Conservation (phyloP, 2,113 vertebrate genomes). For the Stegostoma tigrinum region DNA sequence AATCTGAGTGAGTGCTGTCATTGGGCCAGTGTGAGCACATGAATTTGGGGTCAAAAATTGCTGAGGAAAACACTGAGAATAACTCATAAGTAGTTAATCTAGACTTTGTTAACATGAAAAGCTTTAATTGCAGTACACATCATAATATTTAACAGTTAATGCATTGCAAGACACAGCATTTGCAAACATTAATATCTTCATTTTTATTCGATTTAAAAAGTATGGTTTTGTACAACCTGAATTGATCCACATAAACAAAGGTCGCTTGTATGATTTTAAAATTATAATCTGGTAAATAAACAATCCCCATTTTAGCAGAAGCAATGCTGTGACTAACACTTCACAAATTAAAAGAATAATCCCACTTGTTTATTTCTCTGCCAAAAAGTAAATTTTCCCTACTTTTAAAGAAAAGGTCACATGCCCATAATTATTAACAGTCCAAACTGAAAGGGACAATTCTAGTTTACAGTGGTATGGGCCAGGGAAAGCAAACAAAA, state of each 20-base stretch:
- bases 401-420: not conserved
- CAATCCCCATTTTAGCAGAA: not conserved
- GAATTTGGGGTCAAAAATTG: not conserved
- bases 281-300: not conserved
- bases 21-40: not conserved
- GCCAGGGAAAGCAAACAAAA: not conserved
- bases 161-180: not conserved
- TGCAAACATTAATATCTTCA: constrained; percentile 10
- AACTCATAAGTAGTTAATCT: not conserved
- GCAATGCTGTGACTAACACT: not conserved
- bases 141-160: constrained; percentile 17
- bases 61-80: not conserved
- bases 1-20: not conserved
- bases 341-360: not conserved
- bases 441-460: not conserved
- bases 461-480: not conserved
- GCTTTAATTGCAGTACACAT: constrained; percentile 1
- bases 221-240: not conserved
- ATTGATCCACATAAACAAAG: not conserved
- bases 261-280: not conserved
- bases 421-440: not conserved
- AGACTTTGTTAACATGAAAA: not conserved
- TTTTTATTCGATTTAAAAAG: constrained; percentile 1
- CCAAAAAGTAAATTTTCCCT: not conserved
- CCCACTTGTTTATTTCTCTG: not conserved